Conservation (phyloP, 2,113 vertebrate species). For the Gadus macrocephalus region DNA sequence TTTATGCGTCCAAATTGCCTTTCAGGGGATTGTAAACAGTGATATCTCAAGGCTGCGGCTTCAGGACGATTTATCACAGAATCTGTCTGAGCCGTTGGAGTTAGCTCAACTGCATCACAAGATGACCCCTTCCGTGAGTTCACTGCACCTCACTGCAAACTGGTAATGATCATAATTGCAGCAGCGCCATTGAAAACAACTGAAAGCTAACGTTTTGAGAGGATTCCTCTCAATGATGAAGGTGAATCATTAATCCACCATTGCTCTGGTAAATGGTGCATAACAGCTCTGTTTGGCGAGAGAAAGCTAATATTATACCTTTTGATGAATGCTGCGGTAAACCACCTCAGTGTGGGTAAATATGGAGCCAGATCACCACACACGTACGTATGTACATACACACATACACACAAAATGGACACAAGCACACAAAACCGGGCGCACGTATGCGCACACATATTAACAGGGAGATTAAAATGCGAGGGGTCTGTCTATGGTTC, state of each 20-base stretch:
- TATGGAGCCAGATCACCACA: slow-evolving; percentile 2
- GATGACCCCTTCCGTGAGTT: slow-evolving; percentile 24
- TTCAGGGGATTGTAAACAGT: slow-evolving; percentile 51
- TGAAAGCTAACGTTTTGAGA: slow-evolving; percentile 6
- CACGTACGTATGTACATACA: slow-evolving; percentile 3
- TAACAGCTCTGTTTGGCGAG: slow-evolving; percentile 7
- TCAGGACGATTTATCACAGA: slow-evolving; percentile 50
- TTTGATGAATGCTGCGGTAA: slow-evolving; percentile 25
- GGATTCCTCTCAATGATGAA: slow-evolving; percentile 40
- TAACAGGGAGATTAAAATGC: background rate
- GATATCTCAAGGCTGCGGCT: slow-evolving; percentile 42
- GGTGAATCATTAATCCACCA: slow-evolving; percentile 46
- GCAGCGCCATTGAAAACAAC: no score
- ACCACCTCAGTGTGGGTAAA: slow-evolving; percentile 13
- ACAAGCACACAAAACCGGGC: slow-evolving; percentile 7
- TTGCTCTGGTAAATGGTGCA: slow-evolving; percentile 35
- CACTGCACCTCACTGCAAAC: no score
- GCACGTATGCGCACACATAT: slow-evolving; percentile 4
- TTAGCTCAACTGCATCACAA: slow-evolving; percentile 37
- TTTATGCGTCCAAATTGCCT: slow-evolving; percentile 46
- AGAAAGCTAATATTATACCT: slow-evolving; percentile 39
- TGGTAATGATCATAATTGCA: no score
- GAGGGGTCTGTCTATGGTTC: slow-evolving; percentile 8
- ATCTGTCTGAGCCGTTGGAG: slow-evolving; percentile 50
- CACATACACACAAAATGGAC: slow-evolving; percentile 9